phyloP scores from a whole-genome alignment of 2,888 invertebrate genomes.

The Hemicrepidius hirtus region DNA sequence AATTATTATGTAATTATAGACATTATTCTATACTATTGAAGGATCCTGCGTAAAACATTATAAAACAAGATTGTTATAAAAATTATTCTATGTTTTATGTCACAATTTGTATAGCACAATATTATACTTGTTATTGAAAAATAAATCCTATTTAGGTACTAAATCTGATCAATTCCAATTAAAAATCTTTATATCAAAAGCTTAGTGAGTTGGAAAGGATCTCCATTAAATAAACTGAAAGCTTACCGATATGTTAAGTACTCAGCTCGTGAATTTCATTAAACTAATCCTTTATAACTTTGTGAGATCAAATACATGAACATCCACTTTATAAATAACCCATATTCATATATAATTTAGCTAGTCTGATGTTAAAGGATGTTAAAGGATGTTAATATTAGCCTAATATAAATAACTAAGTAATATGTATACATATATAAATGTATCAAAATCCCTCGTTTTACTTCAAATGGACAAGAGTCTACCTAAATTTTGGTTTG shows the following conservation, averaged over 20 bases:
- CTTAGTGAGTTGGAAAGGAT: slow-evolving; percentile 21
- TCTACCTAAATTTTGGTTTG: not conserved
- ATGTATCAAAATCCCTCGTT: not conserved
- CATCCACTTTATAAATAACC: slow-evolving; percentile 20
- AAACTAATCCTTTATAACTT: slow-evolving; percentile 18
- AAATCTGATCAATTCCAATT: too few species aligned
- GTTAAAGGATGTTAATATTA: not conserved
- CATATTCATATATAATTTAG: slow-evolving; percentile 14
- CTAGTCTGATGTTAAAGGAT: not conserved
- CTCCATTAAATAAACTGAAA: slow-evolving; percentile 35
- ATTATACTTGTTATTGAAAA: too few species aligned
- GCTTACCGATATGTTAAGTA: slow-evolving; percentile 35
- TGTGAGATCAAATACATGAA: slow-evolving; percentile 14
- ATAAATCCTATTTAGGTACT: too few species aligned
- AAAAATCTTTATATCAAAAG: not conserved
- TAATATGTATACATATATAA: not conserved
- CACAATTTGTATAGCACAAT: too few species aligned
- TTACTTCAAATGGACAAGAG: not conserved
- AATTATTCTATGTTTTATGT: too few species aligned
- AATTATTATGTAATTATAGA: too few species aligned
- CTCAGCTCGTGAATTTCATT: slow-evolving; percentile 25
- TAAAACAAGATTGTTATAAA: too few species aligned
- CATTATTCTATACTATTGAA: too few species aligned
- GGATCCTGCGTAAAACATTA: too few species aligned
- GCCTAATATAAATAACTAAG: not conserved